Evolutionary conservation across 2,797 vertebrate species (phyloP), one percentile per base, ranked within the genome.

Genomic region (Epinephelus malabaricus): DNA sequence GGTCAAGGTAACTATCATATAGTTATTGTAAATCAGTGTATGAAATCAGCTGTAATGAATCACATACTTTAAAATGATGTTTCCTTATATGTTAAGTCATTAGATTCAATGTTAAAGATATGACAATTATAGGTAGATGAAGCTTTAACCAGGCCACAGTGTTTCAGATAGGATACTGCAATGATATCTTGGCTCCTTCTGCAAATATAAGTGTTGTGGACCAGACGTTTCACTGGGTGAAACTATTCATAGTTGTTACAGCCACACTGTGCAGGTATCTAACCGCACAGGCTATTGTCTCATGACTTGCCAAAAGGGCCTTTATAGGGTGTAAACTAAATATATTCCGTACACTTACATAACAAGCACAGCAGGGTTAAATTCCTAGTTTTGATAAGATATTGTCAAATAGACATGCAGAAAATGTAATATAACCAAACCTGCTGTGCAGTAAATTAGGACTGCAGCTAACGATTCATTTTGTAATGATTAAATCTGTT

Each of bases 271-370:
- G 62, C 54, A 64, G 64, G 14, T 73, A 46, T 66, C 64, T 19
- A 15, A 67, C 56, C 27, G 53, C 21, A 19, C 55, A 47, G 14
- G 5, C 69, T 64, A 27, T 64, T 73, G 64, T 73, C 63, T 78
- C 27, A 68, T 64, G 59, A 65, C 18, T 59, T 69, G 56, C 75
- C 64, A 73, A 69, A 40, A 18, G 21, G n/a, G 15, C 30, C 27
- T 56, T 21, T 60, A 61, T 30, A 65, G 34, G 53, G 55, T 45
- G 19, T 56, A 30, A 34, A 71, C 50, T 72, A 71, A 68, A 77
- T 73, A 68, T 81, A 61, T 67, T 67, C 51, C 25, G 45, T 53
- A 23, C 59, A 50, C 61, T 76, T 81, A 45, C 67, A 66, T 70
- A 71, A 66, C 60, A 66, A 49, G 49, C 3, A 43, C 21, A 67